These are phyloP conservation scores for Polypedilum pembai DNA, from an alignment of 1,140 invertebrate genomes.

Conservation along the genomic window DNA sequence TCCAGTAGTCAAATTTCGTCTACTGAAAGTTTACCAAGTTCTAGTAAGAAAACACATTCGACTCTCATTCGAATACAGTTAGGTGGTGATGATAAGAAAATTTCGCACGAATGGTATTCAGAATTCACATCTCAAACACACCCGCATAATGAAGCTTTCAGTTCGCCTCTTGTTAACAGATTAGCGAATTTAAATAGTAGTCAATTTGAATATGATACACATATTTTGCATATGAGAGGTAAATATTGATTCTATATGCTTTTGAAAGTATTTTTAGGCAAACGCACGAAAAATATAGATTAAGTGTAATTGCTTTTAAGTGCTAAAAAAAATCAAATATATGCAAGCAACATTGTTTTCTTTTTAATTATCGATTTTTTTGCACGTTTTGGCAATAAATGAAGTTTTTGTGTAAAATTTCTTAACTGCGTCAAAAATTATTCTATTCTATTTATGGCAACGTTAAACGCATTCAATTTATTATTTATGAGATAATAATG, in stretches of 20 bases:
- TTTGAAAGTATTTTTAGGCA: not conserved
- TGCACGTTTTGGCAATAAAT: no score
- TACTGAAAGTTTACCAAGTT: not conserved
- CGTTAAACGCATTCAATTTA: no score
- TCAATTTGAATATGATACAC: slow-evolving; percentile 75
- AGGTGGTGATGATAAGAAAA: slow-evolving; percentile 38
- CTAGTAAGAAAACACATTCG: not conserved
- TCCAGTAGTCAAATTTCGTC: not conserved
- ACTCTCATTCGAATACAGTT: slow-evolving; percentile 21
- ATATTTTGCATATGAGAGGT: slow-evolving; percentile 81
- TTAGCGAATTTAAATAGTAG: slow-evolving; percentile 48
- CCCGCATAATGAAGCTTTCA: slow-evolving; percentile 46
- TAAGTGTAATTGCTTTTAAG: not conserved
- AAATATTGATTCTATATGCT: slow-evolving; percentile 37
- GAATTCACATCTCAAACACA: slow-evolving; percentile 45
- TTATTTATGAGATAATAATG: no score
- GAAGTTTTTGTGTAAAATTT: no score
- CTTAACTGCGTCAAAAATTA: no score
- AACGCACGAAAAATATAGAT: not conserved
- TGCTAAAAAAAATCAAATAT: not conserved
- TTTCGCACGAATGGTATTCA: slow-evolving; percentile 44
- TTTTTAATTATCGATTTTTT: not conserved
- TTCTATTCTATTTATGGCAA: no score
- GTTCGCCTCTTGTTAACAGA: slow-evolving; percentile 51
- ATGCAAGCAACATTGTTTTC: not conserved